Conservation (phyloP, 2,888 invertebrate species). For the Villa cingulata region DNA sequence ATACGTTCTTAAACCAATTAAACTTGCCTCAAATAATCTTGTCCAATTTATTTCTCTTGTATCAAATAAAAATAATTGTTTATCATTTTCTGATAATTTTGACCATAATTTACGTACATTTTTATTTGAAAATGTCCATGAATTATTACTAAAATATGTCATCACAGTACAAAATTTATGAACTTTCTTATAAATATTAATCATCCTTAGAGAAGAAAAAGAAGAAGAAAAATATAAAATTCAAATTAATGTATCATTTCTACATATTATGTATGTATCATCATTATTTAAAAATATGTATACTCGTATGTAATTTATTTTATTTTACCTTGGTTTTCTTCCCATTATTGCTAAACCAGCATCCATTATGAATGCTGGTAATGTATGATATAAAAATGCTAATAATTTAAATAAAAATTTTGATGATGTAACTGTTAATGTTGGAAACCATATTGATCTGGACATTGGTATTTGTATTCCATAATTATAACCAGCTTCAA, state of each 20-base stretch:
- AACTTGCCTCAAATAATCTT: conserved; percentile 37
- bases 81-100: conserved; percentile 31
- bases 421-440: conserved; percentile 36
- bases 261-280: too few relatives aligned
- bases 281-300: too few relatives aligned
- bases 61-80: conserved; percentile 55
- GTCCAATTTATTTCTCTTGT: conserved; percentile 58
- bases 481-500: conserved; percentile 38
- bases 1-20: conserved; percentile 59
- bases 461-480: conserved; percentile 44
- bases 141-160: conserved; percentile 57
- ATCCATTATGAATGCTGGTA: conserved; percentile 51
- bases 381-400: conserved; percentile 44
- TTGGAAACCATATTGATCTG: conserved; percentile 55
- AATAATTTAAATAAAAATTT: conserved; percentile 35
- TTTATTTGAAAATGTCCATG: conserved; percentile 55
- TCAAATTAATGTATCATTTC: too few relatives aligned
- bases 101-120: conserved; percentile 40
- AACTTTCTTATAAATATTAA: conserved; percentile 64
- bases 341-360: conserved; percentile 39
- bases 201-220: conserved; percentile 43
- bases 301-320: too few relatives aligned
- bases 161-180: conserved; percentile 62
- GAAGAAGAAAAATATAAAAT: not conserved
- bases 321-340: conserved; percentile 39